Percentiles rank a stretch among this genome's conserved stretches.
phyloP scores from a whole-genome alignment of 1,140 invertebrate species.

The Drosophila gunungcola region DNA sequence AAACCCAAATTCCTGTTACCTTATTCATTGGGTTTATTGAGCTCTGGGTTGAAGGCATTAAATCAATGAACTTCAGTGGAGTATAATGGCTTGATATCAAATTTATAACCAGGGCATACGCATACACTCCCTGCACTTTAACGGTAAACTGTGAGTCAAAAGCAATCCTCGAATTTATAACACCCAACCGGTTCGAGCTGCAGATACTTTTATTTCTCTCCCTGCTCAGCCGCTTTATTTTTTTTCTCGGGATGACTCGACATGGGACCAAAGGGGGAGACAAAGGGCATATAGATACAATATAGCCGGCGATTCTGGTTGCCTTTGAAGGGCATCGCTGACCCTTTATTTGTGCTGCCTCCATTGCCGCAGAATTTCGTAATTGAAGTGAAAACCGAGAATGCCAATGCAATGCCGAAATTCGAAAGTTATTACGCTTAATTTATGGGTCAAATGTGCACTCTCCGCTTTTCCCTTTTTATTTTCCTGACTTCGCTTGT shows the following conservation, averaged over 20 bases:
- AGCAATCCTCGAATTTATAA: conserved; percentile 59
- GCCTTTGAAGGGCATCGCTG: conserved; percentile 57
- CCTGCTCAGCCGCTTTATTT: neutral
- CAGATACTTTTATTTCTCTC: conserved; percentile 41
- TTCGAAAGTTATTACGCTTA: conserved; percentile 82
- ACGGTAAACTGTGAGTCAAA: conserved; percentile 73
- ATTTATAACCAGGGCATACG: conserved; percentile 52
- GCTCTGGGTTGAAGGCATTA: conserved; percentile 25
- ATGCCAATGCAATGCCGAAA: conserved; percentile 66
- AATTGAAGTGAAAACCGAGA: conserved; percentile 74
- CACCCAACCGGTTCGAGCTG: conserved; percentile 46
- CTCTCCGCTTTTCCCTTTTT: conserved; percentile 52
- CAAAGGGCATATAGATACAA: conserved; percentile 22
- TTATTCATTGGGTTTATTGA: conserved; percentile 29
- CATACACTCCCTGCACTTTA: conserved; percentile 49
- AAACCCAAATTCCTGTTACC: conserved; percentile 17
- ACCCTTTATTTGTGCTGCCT: conserved; percentile 8
- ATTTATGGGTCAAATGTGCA: conserved; percentile 80
- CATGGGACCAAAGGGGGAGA: conserved; percentile 1
- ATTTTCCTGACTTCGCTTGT: conserved; percentile 1
- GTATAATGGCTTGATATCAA: conserved; percentile 51
- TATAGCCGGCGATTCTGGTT: conserved; percentile 30
- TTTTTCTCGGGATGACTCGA: conserved; percentile 3
- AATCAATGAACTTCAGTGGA: conserved; percentile 47
- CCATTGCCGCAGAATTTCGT: conserved; percentile 44